These are phyloP conservation scores for Phocoena phocoena DNA, from an alignment of 2,113 vertebrate species.

Conservation along the genomic window DNA sequence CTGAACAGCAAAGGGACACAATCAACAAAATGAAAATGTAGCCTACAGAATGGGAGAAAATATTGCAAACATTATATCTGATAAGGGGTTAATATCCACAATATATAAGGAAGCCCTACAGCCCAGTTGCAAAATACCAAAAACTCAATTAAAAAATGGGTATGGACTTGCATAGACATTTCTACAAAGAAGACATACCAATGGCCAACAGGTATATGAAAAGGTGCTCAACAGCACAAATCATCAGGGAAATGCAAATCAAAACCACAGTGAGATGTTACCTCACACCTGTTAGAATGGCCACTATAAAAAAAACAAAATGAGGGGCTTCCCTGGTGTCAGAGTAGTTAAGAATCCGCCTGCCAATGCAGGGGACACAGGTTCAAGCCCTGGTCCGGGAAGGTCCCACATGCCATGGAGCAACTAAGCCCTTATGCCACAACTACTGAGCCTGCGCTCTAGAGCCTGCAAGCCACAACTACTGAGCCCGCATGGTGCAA, in stretches of 20 bases:
- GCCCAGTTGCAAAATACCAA: not conserved
- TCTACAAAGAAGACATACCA: not conserved
- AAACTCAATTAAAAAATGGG: not conserved
- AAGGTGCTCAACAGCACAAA: not conserved
- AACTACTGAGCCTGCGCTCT: no score
- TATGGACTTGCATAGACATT: not conserved
- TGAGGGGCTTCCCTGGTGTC: no score
- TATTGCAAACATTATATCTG: not conserved
- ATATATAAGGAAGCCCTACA: not conserved
- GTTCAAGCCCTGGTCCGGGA: no score
- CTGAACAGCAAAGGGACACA: not conserved
- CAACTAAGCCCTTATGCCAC: no score
- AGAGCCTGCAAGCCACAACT: no score
- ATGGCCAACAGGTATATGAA: not conserved
- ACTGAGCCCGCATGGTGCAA: no score
- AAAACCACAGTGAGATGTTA: not conserved
- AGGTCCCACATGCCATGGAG: no score
- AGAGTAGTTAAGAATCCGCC: no score
- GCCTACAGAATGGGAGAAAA: not conserved
- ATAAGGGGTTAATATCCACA: not conserved
- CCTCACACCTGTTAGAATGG: not conserved
- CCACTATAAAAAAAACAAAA: not conserved
- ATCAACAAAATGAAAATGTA: not conserved
- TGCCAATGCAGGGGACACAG: no score
- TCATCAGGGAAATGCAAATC: not conserved